phyloP scores from a whole-genome alignment of 2,113 vertebrate species.

The Piprites chloris region DNA sequence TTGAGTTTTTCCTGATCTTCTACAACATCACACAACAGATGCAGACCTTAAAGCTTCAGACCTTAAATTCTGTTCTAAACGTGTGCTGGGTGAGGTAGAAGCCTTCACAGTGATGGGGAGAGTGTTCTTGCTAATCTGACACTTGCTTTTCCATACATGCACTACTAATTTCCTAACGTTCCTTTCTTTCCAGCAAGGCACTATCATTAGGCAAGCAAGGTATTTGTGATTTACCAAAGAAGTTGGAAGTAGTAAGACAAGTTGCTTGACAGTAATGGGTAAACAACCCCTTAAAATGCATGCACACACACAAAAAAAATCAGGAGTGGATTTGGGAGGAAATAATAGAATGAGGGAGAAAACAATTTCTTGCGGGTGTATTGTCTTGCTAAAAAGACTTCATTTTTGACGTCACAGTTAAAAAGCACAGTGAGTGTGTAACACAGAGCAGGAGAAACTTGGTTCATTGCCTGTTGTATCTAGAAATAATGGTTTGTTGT shows the following conservation, averaged over 20 bases:
- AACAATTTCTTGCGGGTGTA: background rate
- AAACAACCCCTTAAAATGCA: slow-evolving; percentile 11
- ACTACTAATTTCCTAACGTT: background rate
- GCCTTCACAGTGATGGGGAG: background rate
- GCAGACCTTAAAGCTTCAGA: background rate
- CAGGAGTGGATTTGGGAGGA: background rate
- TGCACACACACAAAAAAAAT: background rate
- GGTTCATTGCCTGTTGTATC: background rate
- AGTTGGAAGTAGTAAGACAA: background rate
- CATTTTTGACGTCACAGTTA: background rate
- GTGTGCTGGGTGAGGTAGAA: background rate
- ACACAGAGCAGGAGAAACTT: background rate
- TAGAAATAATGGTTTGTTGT: background rate
- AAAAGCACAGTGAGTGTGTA: background rate
- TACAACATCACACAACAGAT: background rate
- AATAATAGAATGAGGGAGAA: slow-evolving; percentile 3
- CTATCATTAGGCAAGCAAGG: background rate
- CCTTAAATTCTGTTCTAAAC: background rate
- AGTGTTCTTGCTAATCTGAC: background rate
- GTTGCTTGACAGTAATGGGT: slow-evolving; percentile 29
- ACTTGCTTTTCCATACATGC: background rate
- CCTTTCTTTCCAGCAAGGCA: background rate
- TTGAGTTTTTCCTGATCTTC: background rate
- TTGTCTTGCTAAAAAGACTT: slow-evolving; percentile 4
- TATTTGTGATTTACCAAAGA: slow-evolving; percentile 11